phyloP scores from a whole-genome alignment of 2,888 invertebrate genomes.

The Chironomus tentans region DNA sequence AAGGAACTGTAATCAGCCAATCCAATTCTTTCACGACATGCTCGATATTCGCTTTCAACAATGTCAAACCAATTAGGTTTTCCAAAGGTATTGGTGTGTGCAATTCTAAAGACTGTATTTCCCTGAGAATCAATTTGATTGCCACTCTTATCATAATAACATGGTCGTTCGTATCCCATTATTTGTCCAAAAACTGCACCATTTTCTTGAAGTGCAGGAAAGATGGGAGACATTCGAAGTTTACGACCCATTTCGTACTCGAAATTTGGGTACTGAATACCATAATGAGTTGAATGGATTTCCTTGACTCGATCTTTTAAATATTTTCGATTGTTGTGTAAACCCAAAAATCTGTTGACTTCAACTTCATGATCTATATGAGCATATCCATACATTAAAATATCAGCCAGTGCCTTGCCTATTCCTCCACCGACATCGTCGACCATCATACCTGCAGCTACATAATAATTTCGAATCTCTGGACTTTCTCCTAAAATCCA shows the following conservation, averaged over 20 bases:
- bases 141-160: conserved; percentile 65
- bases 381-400: conserved; percentile 61
- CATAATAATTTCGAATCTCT: conserved; percentile 81
- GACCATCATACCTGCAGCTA: conserved; percentile 90
- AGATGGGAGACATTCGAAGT: conserved; percentile 88
- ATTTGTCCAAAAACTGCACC: conserved; percentile 95
- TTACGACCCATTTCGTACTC: conserved; percentile 85
- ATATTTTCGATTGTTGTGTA: conserved; percentile 92
- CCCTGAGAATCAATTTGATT: conserved; percentile 36
- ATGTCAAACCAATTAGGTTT: conserved; percentile 90
- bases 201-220: conserved; percentile 78
- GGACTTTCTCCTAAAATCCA: conserved; percentile 93
- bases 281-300: conserved; percentile 78
- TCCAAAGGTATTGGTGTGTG: conserved; percentile 74
- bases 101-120: conserved; percentile 48
- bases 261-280: conserved; percentile 70
- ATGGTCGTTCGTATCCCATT: conserved; percentile 95
- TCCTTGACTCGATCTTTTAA: conserved; percentile 84
- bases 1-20: conserved; percentile 67
- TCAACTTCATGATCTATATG: conserved; percentile 61
- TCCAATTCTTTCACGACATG: conserved; percentile 86
- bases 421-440: conserved; percentile 88
- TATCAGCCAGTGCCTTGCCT: conserved; percentile 81
- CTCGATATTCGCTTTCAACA: conserved; percentile 82
- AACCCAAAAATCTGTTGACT: conserved; percentile 77